A percentile compares a stretch with the other conserved stretches of the same genome.
Conservation (phyloP, 2,797 vertebrate genomes). For the Mormyrus proboscirostris region DNA sequence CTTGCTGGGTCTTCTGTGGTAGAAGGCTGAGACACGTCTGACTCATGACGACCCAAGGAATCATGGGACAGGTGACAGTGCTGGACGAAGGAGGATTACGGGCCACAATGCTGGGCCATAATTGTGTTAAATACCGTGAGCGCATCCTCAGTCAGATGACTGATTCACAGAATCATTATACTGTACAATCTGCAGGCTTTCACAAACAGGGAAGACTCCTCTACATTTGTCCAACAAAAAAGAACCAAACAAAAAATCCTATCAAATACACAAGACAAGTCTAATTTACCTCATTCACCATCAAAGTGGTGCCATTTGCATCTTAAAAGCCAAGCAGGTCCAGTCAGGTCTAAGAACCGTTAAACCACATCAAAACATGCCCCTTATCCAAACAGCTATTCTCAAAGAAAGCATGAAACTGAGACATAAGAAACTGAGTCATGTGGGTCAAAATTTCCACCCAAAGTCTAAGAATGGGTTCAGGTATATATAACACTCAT, state of each 20-base stretch:
- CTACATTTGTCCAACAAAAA: constrained; percentile 31
- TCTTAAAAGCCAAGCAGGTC: constrained; percentile 5
- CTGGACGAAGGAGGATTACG: constrained; percentile 45
- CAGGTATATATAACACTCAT: not conserved
- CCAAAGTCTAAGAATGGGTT: not conserved
- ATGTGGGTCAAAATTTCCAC: not conserved
- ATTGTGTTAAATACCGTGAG: constrained; percentile 36
- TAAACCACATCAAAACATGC: not conserved
- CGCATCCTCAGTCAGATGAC: constrained; percentile 25
- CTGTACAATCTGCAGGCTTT: constrained; percentile 32
- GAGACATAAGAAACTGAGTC: not conserved
- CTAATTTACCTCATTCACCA: not conserved
- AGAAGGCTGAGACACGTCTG: constrained; percentile 7
- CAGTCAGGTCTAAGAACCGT: not conserved
- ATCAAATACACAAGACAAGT: not conserved
- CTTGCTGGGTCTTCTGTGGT: not conserved
- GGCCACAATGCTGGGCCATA: not conserved
- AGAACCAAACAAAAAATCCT: not conserved
- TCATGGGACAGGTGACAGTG: constrained; percentile 52
- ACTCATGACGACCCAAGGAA: constrained; percentile 48
- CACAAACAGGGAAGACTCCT: constrained; percentile 29
- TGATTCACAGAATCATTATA: constrained; percentile 31
- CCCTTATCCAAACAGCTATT: not conserved
- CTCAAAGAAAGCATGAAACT: not conserved
- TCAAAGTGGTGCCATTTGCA: not conserved